Conservation (phyloP, 1,140 invertebrate species). For the Palaemon carinicauda region DNA sequence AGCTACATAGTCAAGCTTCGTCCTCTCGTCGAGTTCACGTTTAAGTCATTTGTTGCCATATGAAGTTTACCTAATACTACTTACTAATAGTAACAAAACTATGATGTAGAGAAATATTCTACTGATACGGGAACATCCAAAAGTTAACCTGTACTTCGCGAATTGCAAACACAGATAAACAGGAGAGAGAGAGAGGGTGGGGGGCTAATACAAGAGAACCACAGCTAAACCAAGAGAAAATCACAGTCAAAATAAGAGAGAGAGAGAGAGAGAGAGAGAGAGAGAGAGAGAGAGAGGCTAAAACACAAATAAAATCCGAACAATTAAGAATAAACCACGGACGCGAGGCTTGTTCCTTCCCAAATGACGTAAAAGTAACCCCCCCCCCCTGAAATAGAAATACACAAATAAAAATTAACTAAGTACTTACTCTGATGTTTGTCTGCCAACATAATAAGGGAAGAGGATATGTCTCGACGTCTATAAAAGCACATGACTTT, state of each 20-base stretch:
- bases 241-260: background rate
- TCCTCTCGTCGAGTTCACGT: too few species aligned
- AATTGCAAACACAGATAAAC: background rate
- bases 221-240: background rate
- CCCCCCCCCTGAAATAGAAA: background rate
- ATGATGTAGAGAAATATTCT: too few species aligned
- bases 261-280: conserved; percentile 7
- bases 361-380: too few species aligned
- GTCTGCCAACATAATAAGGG: conserved; percentile 94
- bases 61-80: too few species aligned
- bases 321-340: background rate
- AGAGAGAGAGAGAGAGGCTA: conserved; percentile 16
- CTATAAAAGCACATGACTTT: conserved; percentile 99
- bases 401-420: conserved; percentile 4
- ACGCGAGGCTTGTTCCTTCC: too few species aligned
- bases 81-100: too few species aligned
- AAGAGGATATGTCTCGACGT: conserved; percentile 91
- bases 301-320: background rate
- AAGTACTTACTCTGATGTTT: conserved; percentile 94
- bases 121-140: too few species aligned
- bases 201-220: too few species aligned
- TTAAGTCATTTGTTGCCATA: too few species aligned
- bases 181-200: conserved; percentile 54
- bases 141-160: too few species aligned
- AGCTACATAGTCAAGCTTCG: too few species aligned